These are phyloP conservation scores for Ptilodon capucinus DNA, from an alignment of 2,888 invertebrate species.

Conservation along the genomic window DNA sequence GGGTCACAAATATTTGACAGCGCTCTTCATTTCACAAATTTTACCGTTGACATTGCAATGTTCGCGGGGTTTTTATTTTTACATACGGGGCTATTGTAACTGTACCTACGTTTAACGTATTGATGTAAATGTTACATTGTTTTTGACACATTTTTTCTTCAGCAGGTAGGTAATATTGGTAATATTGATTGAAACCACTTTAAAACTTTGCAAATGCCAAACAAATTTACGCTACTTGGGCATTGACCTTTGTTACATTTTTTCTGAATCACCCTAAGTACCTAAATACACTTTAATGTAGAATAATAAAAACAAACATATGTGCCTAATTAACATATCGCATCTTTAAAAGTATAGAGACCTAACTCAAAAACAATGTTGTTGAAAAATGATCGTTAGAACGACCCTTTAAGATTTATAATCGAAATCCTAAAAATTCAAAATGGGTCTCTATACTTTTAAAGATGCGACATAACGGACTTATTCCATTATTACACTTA, in stretches of 20 bases:
- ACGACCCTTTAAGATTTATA: too few species aligned
- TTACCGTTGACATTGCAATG: constrained; percentile 26
- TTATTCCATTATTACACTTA: too few species aligned
- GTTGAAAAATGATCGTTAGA: too few species aligned
- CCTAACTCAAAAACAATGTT: too few species aligned
- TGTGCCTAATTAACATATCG: too few species aligned
- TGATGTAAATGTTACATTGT: background rate
- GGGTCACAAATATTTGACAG: constrained; percentile 33
- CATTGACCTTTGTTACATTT: background rate
- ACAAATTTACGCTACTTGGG: background rate
- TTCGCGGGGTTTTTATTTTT: background rate
- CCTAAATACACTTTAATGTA: too few species aligned
- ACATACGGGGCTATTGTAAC: background rate
- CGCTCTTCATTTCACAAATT: constrained; percentile 30
- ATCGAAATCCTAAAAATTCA: too few species aligned
- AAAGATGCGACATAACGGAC: too few species aligned
- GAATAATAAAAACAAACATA: too few species aligned
- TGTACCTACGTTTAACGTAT: constrained; percentile 11
- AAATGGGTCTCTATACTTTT: too few species aligned
- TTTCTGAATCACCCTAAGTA: too few species aligned
- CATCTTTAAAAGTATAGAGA: too few species aligned
- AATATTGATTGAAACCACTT: background rate
- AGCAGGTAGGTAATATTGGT: background rate
- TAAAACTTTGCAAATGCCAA: background rate
- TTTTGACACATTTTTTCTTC: background rate